These are phyloP conservation scores for Aurelia aurita complex sp. Pacific DNA, from an alignment of 30 jellyfish, hydroid and myxozoan species.

Conservation along the genomic window DNA sequence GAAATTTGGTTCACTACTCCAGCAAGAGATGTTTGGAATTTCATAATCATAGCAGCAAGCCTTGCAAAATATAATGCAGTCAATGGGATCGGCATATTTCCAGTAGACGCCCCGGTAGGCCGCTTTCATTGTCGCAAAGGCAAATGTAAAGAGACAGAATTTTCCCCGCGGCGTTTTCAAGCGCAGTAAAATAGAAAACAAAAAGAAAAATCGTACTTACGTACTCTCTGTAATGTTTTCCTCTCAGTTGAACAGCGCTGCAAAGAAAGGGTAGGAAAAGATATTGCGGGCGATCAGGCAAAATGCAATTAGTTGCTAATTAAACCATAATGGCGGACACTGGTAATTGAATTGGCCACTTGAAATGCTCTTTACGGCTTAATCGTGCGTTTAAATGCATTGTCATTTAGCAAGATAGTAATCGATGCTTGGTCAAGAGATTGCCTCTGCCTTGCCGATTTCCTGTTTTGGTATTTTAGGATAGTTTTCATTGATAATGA, in stretches of 20 bases:
- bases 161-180: neutral
- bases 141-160: too few species aligned
- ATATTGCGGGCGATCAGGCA: conserved; percentile 1
- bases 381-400: conserved; percentile 26
- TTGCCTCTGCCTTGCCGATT: conserved; percentile 12
- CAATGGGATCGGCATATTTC: too few species aligned
- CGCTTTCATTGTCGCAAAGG: too few species aligned
- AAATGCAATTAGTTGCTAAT: conserved; percentile 57
- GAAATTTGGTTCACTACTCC: too few species aligned
- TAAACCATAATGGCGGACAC: conserved; percentile 6
- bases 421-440: too few species aligned
- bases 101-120: too few species aligned
- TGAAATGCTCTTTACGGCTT: conserved; percentile 16
- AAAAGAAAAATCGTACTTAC: neutral
- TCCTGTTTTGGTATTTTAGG: neutral
- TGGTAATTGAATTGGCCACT: conserved; percentile 26
- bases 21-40: too few species aligned
- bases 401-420: conserved; percentile 10
- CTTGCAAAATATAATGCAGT: too few species aligned
- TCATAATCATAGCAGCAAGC: too few species aligned
- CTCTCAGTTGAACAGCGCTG: conserved; percentile 4
- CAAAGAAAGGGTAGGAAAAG: conserved; percentile 16
- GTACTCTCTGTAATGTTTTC: neutral
- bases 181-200: neutral
- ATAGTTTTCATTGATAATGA: neutral